Evolutionary conservation across 2,113 vertebrate genomes (phyloP).

Genomic region (Motacilla tschutschensis): DNA sequence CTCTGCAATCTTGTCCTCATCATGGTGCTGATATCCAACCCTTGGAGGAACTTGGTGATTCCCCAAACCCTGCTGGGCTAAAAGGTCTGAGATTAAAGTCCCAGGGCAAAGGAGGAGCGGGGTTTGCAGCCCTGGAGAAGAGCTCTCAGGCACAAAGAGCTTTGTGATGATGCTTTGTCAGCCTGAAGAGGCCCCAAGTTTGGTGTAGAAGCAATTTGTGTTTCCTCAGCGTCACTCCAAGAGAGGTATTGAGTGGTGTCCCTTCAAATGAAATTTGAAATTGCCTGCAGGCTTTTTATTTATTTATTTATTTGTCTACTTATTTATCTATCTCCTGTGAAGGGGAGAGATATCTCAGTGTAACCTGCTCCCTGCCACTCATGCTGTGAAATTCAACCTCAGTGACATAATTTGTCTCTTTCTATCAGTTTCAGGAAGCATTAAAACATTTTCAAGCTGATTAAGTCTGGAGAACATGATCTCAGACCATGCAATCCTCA

Average conservation of each 20-base stretch:
- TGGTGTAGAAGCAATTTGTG: neutral
- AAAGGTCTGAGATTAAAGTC: neutral
- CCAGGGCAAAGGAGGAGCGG: too few relatives aligned
- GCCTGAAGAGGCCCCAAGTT: neutral
- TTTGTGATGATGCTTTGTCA: neutral
- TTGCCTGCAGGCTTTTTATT: neutral
- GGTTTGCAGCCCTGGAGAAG: neutral
- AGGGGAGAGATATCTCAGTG: neutral
- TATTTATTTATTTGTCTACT: neutral
- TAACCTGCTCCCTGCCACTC: neutral
- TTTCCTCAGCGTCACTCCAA: neutral
- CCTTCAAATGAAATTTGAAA: neutral
- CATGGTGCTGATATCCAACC: accelerated
- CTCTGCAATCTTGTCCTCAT: accelerated
- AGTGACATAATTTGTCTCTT: neutral
- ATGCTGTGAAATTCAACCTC: neutral
- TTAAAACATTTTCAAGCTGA: neutral
- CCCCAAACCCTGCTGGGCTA: neutral
- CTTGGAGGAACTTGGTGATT: accelerated
- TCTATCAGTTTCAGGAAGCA: neutral
- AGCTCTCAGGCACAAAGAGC: neutral
- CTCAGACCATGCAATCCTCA: neutral
- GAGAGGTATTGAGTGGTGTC: neutral
- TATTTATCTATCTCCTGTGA: neutral
- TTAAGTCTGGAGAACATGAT: neutral